Evolutionary conservation across 2,888 invertebrate genomes (phyloP).

Genomic region (Parnassius smintheus): DNA sequence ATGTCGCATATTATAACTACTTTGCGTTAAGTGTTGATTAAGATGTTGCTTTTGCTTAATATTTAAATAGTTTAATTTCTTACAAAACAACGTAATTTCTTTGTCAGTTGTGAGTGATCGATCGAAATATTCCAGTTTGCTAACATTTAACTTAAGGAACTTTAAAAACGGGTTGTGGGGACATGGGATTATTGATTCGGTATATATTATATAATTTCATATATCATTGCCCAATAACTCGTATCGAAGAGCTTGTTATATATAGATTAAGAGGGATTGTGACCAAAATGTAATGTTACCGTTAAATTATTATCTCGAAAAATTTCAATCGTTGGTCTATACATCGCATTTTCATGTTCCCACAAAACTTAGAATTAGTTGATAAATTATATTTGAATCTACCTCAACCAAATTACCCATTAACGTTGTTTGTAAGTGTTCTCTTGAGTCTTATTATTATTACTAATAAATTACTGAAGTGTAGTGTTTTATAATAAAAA

Average conservation of each 20-base stretch:
- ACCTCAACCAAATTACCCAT: conserved; percentile 80
- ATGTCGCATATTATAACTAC: too few relatives aligned
- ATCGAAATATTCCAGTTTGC: conserved; percentile 50
- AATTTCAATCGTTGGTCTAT: background rate
- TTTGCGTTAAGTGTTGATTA: too few relatives aligned
- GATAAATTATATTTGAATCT: conserved; percentile 68
- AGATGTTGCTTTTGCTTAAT: too few relatives aligned
- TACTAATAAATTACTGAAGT: conserved; percentile 68
- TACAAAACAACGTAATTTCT: background rate
- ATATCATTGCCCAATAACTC: background rate
- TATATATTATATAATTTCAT: background rate
- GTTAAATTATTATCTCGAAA: background rate
- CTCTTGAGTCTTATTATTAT: conserved; percentile 76
- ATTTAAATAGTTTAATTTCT: too few relatives aligned
- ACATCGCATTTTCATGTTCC: conserved; percentile 34
- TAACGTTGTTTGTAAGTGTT: conserved; percentile 77
- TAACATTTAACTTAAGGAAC: conserved; percentile 44
- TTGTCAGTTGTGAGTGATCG: background rate
- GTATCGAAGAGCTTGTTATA: conserved; percentile 1
- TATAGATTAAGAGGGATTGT: conserved; percentile 2
- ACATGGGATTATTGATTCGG: conserved; percentile 36
- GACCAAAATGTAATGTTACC: background rate
- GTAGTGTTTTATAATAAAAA: conserved; percentile 74
- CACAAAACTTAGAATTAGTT: conserved; percentile 49
- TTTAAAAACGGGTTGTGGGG: conserved; percentile 50